Evolutionary conservation across 23 tunicate species (phyloP), one percentile per base, ranked within the genome.

Genomic region (Botrylloides violaceus): DNA sequence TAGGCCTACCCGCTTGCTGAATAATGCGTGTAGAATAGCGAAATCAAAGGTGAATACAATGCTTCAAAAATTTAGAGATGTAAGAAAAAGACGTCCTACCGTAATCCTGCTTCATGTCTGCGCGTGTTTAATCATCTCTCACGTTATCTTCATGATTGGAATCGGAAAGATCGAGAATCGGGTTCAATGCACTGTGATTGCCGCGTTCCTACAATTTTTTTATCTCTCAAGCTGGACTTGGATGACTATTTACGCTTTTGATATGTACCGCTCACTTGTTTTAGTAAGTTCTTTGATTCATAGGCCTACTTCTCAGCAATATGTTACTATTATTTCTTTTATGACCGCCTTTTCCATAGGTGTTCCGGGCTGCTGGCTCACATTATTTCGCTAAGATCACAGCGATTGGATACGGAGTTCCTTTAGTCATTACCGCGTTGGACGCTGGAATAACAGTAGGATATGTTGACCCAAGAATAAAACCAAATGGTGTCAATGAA

Each of bases 151-250:
- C 39, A 37, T 87, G 31, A 74, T 63, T 50, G 86, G 95, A 6
- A 66, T 87, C 29, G 71, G 63, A 49, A 43, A 15, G 15, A 43
- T 7, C 53, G 53, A 43, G 53, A n/a, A 59, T n/a, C 36, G 62
- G 18, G 65, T 38, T 26, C 55, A 53, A 22, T 87, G 95, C 61
- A 71, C 78, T 3, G 66, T 36, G 20, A 58, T 87, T 27, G 71
- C 95, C 7, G 82, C 70, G 25, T 29, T 87, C 2, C 35, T 87
- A 28, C 95, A 87, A 6, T 80, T 34, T 58, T 80, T 87, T 60
- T 80, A 73, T 62, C 79, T 87, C 36, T 55, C 86, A 4, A 70
- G 82, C 4, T 87, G 95, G 95, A 74, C 81, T 57, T 87, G 95
- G 95, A 87, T 87, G 81, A 48, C 68, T 49, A 79, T 80, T 6